A percentile compares a stretch with the other conserved stretches of the same genome.
phyloP scores from a whole-genome alignment of 2,888 invertebrate genomes.

The Prosopocoilus inquinatus region DNA sequence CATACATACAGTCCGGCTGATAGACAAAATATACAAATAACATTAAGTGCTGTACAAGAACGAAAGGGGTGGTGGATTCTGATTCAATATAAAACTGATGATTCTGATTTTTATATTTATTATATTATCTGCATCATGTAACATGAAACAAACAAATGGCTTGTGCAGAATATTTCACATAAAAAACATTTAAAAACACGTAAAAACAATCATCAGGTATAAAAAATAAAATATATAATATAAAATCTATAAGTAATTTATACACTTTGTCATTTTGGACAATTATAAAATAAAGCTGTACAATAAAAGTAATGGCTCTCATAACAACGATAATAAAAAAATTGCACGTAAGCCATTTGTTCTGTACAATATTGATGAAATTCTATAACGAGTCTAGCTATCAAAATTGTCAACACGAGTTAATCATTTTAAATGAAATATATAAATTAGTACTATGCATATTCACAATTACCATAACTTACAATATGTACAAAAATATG shows the following conservation, averaged over 20 bases:
- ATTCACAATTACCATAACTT: slow-evolving; percentile 53
- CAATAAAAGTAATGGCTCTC: slow-evolving; percentile 47
- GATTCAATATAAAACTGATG: slow-evolving; percentile 26
- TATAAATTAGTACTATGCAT: slow-evolving; percentile 52
- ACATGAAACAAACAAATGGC: slow-evolving; percentile 51
- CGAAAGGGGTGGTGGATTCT: slow-evolving; percentile 12
- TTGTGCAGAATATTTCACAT: slow-evolving; percentile 37
- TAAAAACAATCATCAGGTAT: slow-evolving; percentile 30
- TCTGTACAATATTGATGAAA: slow-evolving; percentile 50
- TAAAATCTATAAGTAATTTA: slow-evolving; percentile 46
- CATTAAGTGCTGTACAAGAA: slow-evolving; percentile 38
- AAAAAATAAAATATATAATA: slow-evolving; percentile 48
- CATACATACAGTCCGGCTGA: slow-evolving; percentile 49
- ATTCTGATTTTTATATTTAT: slow-evolving; percentile 32
- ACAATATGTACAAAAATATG: slow-evolving; percentile 59
- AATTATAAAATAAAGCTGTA: slow-evolving; percentile 41
- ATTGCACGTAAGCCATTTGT: slow-evolving; percentile 54
- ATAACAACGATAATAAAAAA: slow-evolving; percentile 45
- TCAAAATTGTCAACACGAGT: slow-evolving; percentile 53
- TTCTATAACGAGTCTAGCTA: slow-evolving; percentile 52
- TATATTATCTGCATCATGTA: slow-evolving; percentile 47
- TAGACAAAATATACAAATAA: slow-evolving; percentile 45
- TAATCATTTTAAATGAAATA: slow-evolving; percentile 53
- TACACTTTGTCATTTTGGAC: slow-evolving; percentile 6
- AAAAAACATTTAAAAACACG: slow-evolving; percentile 37